Evolutionary conservation across 2,888 invertebrate species (phyloP).

Genomic region (Aphidoletes aphidimyza): DNA sequence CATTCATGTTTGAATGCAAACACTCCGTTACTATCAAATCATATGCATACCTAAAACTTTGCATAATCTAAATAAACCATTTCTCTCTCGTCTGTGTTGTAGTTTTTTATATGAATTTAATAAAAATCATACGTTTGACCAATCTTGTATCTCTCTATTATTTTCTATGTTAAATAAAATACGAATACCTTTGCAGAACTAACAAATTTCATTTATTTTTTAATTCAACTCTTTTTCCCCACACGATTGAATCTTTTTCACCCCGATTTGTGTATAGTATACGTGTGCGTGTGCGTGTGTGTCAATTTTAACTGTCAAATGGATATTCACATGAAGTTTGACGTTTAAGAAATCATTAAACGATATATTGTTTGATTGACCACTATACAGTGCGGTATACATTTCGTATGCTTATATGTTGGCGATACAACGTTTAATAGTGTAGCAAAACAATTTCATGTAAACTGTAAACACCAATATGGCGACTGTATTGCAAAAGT

Average conservation of each 20-base stretch:
- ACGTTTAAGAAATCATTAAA: slow-evolving; percentile 15
- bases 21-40: slow-evolving; percentile 64
- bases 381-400: background rate
- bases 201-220: too few species aligned
- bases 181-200: too few species aligned
- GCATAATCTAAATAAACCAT: background rate
- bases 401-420: too few species aligned
- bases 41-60: slow-evolving; percentile 6
- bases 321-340: background rate
- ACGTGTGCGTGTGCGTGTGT: too few species aligned
- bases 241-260: too few species aligned
- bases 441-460: slow-evolving; percentile 30
- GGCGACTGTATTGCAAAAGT: slow-evolving; percentile 70
- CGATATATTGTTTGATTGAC: background rate
- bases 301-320: background rate
- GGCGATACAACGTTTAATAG: too few species aligned
- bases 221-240: too few species aligned
- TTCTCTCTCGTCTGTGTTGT: background rate
- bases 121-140: background rate
- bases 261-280: too few species aligned
- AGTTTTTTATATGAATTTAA: background rate
- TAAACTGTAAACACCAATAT: slow-evolving; percentile 54
- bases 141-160: background rate
- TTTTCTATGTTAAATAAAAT: too few species aligned
- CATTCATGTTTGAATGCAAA: slow-evolving; percentile 64